Evolutionary conservation across 2,888 invertebrate species (phyloP).

Genomic region (Parasteatoda lunata): DNA sequence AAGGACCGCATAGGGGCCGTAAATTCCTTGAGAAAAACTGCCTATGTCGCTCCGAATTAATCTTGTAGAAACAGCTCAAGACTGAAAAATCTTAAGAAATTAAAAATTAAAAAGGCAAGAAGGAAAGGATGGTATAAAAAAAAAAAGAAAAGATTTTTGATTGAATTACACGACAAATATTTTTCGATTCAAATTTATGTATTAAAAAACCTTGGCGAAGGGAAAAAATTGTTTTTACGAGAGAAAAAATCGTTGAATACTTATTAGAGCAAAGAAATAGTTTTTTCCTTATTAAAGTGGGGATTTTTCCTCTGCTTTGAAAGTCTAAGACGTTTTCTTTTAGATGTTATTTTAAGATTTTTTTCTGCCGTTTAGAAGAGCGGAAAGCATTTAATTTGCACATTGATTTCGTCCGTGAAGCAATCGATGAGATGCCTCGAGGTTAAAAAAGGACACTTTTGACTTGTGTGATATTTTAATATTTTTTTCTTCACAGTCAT

Average conservation of each 20-base stretch:
- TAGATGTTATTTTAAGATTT: conserved; percentile 31
- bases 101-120: conserved; percentile 48
- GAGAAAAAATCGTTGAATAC: conserved; percentile 31
- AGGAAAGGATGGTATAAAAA: conserved; percentile 9
- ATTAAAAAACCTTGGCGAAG: conserved; percentile 37
- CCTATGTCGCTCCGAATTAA: conserved; percentile 38
- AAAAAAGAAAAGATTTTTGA: conserved; percentile 47
- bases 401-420: not conserved
- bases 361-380: conserved; percentile 25
- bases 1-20: conserved; percentile 14
- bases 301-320: conserved; percentile 22
- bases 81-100: conserved; percentile 36
- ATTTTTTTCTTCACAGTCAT: conserved; percentile 1
- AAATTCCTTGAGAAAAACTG: conserved; percentile 45
- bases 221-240: not conserved
- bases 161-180: conserved; percentile 62
- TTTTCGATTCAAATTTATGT: conserved; percentile 56
- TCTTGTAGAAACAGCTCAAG: conserved; percentile 40
- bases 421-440: no score
- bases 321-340: conserved; percentile 20
- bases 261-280: conserved; percentile 30
- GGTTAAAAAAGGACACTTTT: no score
- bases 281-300: conserved; percentile 17
- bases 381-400: conserved; percentile 51
- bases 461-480: conserved; percentile 19